Conservation (phyloP, 92 coral and sea anemone species). For the Hydrozoanthus gracilis region DNA sequence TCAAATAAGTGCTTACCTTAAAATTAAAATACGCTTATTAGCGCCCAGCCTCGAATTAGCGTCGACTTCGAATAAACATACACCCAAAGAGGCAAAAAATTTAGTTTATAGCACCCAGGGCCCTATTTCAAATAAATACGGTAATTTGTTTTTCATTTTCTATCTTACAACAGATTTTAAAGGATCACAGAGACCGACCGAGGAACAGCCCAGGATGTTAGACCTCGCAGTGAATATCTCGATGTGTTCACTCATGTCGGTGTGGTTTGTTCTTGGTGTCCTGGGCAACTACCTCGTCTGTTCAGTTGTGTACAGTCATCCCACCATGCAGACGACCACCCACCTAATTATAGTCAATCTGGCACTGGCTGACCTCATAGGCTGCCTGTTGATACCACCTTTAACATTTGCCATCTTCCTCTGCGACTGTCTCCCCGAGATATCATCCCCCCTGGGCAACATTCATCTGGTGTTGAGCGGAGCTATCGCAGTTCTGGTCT, state of each 20-base stretch:
- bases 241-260: conserved; percentile 7
- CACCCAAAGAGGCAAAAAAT: too few species aligned
- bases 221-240: not conserved
- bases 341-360: conserved; percentile 27
- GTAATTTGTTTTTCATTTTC: too few species aligned
- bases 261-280: not conserved
- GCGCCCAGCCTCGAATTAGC: too few species aligned
- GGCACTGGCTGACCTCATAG: conserved; percentile 13
- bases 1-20: too few species aligned
- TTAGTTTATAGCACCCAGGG: too few species aligned
- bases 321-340: conserved; percentile 5
- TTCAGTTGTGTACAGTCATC: conserved; percentile 15
- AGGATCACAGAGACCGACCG: too few species aligned
- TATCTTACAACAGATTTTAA: too few species aligned
- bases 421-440: not conserved
- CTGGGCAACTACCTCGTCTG: conserved; percentile 15
- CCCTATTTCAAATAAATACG: too few species aligned
- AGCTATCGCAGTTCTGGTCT: not conserved
- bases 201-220: not conserved
- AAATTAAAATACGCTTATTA: too few species aligned
- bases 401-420: conserved; percentile 5
- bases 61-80: too few species aligned
- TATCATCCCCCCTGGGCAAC: not conserved
- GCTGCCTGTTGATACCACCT: conserved; percentile 4
- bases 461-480: conserved; percentile 6